A percentile compares a stretch with the other conserved stretches of the same genome.
phyloP scores from a whole-genome alignment of 2,797 vertebrate species.

The Melanotaenia boesemani region DNA sequence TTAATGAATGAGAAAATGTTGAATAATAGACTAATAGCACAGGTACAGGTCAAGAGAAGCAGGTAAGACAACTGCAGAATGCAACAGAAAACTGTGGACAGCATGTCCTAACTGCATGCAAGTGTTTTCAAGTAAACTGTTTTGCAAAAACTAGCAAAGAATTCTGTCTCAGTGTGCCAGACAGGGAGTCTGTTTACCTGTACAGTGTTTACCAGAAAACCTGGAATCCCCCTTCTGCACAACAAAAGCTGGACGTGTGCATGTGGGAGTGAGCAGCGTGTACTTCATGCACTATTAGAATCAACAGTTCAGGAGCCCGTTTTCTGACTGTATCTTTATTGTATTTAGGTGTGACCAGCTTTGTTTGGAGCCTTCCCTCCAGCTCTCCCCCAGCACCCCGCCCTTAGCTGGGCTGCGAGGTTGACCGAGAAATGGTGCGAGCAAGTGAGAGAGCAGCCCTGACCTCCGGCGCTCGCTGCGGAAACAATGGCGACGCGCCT shows the following conservation, averaged over 20 bases:
- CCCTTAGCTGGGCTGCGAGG: conserved; percentile 35
- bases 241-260: conserved; percentile 79
- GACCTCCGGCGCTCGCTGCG: conserved; percentile 68
- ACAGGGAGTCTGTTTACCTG: conserved; percentile 77
- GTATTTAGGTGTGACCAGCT: conserved; percentile 62
- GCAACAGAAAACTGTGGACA: not conserved
- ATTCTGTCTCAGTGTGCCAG: conserved; percentile 57
- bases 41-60: not conserved
- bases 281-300: conserved; percentile 25
- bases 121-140: conserved; percentile 10
- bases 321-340: conserved; percentile 37
- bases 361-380: conserved; percentile 51
- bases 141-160: conserved; percentile 18
- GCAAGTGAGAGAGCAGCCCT: conserved; percentile 63
- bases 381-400: conserved; percentile 40
- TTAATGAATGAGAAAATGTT: not conserved
- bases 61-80: not conserved
- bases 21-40: not conserved
- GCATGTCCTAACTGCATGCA: not conserved
- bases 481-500: conserved; percentile 86
- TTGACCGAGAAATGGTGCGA: conserved; percentile 29
- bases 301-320: conserved; percentile 23
- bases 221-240: conserved; percentile 72
- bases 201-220: conserved; percentile 75
- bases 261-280: conserved; percentile 43